These are phyloP conservation scores for Hymenochirus boettgeri DNA, from an alignment of 2,113 vertebrate species.

Conservation along the genomic window DNA sequence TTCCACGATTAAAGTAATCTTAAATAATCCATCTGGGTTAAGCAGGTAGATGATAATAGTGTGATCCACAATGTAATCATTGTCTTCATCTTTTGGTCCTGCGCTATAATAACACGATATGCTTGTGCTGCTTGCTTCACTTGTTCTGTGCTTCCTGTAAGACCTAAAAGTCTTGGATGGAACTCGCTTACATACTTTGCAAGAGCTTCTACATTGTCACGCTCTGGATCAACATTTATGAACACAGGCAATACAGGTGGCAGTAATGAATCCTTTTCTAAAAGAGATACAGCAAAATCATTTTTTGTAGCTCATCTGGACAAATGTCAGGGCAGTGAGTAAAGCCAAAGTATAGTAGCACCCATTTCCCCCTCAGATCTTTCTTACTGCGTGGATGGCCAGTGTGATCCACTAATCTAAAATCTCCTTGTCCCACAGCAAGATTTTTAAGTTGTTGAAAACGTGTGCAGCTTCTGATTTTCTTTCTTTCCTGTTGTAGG, in stretches of 20 bases:
- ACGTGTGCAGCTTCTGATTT: slow-evolving; percentile 43
- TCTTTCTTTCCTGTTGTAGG: slow-evolving; percentile 58
- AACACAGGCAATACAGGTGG: slow-evolving; percentile 79
- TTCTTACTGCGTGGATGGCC: slow-evolving; percentile 59
- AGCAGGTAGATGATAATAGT: slow-evolving; percentile 80
- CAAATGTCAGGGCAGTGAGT: slow-evolving; percentile 92
- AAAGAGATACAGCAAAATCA: slow-evolving; percentile 59
- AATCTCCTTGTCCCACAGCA: slow-evolving; percentile 68
- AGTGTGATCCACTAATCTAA: slow-evolving; percentile 69
- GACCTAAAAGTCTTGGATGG: slow-evolving; percentile 77
- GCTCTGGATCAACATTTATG: slow-evolving; percentile 79
- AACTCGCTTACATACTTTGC: slow-evolving; percentile 76
- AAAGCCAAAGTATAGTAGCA: slow-evolving; percentile 90
- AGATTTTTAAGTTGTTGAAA: slow-evolving; percentile 60
- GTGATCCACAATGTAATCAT: slow-evolving; percentile 87
- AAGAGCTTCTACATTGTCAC: slow-evolving; percentile 68
- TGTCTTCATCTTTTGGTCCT: slow-evolving; percentile 73
- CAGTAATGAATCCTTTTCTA: slow-evolving; percentile 63
- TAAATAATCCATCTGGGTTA: slow-evolving; percentile 76
- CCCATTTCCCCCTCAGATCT: slow-evolving; percentile 77
- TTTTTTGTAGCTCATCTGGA: slow-evolving; percentile 78
- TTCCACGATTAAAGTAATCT: slow-evolving; percentile 75
- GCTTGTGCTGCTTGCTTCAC: slow-evolving; percentile 59
- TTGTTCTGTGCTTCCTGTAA: slow-evolving; percentile 72
- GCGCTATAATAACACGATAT: slow-evolving; percentile 77